A percentile compares a stretch with the other conserved stretches of the same genome.
phyloP scores from a whole-genome alignment of 2,888 invertebrate genomes.

The Rotaria macrura region DNA sequence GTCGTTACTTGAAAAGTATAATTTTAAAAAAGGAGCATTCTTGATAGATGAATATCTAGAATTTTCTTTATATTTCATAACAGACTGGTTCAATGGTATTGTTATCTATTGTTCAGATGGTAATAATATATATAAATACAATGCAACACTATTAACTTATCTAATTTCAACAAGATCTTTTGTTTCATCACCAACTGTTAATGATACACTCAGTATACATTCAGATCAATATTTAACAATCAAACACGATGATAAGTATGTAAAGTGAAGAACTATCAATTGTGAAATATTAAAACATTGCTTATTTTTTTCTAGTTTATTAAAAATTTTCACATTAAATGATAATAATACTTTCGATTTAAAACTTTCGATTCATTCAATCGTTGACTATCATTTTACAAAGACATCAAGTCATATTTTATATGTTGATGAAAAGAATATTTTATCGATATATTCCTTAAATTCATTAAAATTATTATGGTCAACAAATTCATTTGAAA shows the following conservation, averaged over 20 bases:
- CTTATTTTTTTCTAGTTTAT: not conserved
- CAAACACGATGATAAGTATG: not conserved
- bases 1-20: no score
- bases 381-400: not conserved
- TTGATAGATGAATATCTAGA: no score
- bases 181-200: not conserved
- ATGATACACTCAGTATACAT: not conserved
- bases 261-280: no score
- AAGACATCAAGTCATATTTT: not conserved
- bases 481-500: not conserved
- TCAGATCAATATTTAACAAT: not conserved
- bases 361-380: not conserved
- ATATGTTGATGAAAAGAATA: not conserved
- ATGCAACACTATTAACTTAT: not conserved
- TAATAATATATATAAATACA: not conserved
- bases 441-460: not conserved
- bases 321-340: not conserved
- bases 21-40: no score
- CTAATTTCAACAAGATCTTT: not conserved
- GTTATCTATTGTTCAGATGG: not conserved
- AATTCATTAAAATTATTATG: not conserved
- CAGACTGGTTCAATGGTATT: conserved; percentile 6
- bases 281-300: no score
- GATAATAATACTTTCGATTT: not conserved
- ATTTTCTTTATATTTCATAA: not conserved